Evolutionary conservation across 2,113 vertebrate genomes (phyloP), one percentile per base, ranked within the genome.

Genomic region (Potamarius usumacintae): DNA sequence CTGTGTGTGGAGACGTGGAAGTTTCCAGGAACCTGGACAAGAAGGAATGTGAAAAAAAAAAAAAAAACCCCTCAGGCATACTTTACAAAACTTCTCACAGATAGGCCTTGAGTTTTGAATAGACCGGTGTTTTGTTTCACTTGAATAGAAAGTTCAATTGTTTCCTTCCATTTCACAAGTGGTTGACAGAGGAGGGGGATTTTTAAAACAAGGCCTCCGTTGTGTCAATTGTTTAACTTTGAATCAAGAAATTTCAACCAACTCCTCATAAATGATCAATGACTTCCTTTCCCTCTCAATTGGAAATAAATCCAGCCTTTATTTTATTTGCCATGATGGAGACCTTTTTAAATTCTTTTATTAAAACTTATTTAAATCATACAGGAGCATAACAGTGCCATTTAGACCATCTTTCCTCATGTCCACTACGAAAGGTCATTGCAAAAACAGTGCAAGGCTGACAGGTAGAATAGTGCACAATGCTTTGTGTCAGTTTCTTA

Each of bases 1-100:
- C 98, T 98, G 93, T 99, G 98, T 0, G 98, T 99, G 7, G 98
- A 99, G 90, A 99, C 96, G 0, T 99, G 98, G 91, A 99, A 99
- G 94, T 99, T 99, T 89, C 98, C 98, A 0, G 98, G 98, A 74
- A 99, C 98, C 98, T 99, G 88, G 20, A 85, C 0, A 85, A 79
- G 89, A 72, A 83, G 30, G 65, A 34, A 85, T 63, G 22, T 77
- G 50, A 52, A 69, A 62, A 22, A 87, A 42, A 42, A 42, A 42
- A 4, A 42, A 42, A 42, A 42, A 42, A 42, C 0, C 62, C 83
- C 5, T 52, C 14, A 86, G 53, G 30, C 72, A 85, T 63, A 77
- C 48, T 7, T 58, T 30, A 25, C 50, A 3, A 65, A 42, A 65
- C 8, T 20, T 17, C 4, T 27, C 17, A 18, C 8, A 9, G 63